phyloP scores from a whole-genome alignment of 2,113 vertebrate genomes.

The Ariopsis seemanni region DNA sequence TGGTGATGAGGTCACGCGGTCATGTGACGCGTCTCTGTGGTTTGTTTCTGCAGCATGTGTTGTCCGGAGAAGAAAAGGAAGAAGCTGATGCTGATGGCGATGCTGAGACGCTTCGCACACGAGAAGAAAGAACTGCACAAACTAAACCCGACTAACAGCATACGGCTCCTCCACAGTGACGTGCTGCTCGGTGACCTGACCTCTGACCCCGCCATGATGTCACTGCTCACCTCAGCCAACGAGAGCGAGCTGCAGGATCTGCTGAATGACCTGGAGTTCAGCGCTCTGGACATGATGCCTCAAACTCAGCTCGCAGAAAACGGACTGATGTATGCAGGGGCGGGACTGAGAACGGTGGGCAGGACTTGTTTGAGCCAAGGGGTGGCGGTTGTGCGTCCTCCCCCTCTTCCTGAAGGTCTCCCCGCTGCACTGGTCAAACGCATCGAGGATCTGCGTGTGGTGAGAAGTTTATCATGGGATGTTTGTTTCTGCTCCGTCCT shows the following conservation, averaged over 20 bases:
- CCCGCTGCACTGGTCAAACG: slow-evolving; percentile 80
- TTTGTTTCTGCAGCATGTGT: slow-evolving; percentile 70
- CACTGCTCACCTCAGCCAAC: slow-evolving; percentile 82
- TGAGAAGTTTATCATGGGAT: slow-evolving; percentile 39
- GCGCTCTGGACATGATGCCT: slow-evolving; percentile 72
- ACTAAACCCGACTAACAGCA: slow-evolving; percentile 64
- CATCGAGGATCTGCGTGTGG: slow-evolving; percentile 82
- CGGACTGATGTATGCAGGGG: slow-evolving; percentile 61
- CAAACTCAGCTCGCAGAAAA: slow-evolving; percentile 69
- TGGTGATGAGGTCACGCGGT: not conserved
- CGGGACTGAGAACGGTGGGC: slow-evolving; percentile 53
- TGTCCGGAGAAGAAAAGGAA: slow-evolving; percentile 85
- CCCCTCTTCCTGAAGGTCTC: slow-evolving; percentile 77
- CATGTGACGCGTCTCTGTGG: not conserved
- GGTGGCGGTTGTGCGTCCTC: slow-evolving; percentile 58
- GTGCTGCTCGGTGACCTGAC: slow-evolving; percentile 49
- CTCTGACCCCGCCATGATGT: slow-evolving; percentile 79
- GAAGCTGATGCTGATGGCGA: slow-evolving; percentile 82
- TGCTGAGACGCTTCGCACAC: slow-evolving; percentile 84
- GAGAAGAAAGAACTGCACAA: slow-evolving; percentile 82
- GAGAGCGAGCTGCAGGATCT: slow-evolving; percentile 82
- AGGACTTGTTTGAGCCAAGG: slow-evolving; percentile 71
- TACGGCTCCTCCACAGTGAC: slow-evolving; percentile 65
- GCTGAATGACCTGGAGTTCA: slow-evolving; percentile 82
- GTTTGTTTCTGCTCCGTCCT: not conserved